Conservation (phyloP, 2,888 invertebrate genomes). For the Exocentrus adspersus region DNA sequence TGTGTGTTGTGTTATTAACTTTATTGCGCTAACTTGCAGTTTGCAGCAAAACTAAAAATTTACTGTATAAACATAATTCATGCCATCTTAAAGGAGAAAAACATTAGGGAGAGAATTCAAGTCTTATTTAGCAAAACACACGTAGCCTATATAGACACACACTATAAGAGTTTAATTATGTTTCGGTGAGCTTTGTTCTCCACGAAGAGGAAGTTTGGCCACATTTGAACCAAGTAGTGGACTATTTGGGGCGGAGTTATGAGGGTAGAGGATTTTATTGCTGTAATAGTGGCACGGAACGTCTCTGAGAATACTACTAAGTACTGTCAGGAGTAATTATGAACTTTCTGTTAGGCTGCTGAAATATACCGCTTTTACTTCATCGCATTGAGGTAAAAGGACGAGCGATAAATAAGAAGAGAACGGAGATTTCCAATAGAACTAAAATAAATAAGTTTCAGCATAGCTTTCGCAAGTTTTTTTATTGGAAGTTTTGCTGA, state of each 20-base stretch:
- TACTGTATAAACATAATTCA: background rate
- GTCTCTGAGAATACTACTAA: background rate
- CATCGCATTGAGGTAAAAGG: too few species aligned
- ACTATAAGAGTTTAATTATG: background rate
- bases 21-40: constrained; percentile 11
- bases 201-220: background rate
- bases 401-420: too few species aligned
- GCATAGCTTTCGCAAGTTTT: too few species aligned
- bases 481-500: too few species aligned
- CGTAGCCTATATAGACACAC: background rate
- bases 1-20: constrained; percentile 25
- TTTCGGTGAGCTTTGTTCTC: background rate
- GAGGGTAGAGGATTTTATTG: background rate
- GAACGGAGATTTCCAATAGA: too few species aligned
- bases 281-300: background rate
- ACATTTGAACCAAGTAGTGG: background rate
- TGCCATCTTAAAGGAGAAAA: too few species aligned
- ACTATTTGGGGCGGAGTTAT: background rate
- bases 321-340: background rate
- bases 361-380: too few species aligned
- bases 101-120: too few species aligned
- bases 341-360: too few species aligned
- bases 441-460: too few species aligned
- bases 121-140: too few species aligned
- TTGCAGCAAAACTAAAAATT: background rate